Evolutionary conservation across 2,113 vertebrate genomes (phyloP).

Genomic region (Phyllopteryx taeniolatus): DNA sequence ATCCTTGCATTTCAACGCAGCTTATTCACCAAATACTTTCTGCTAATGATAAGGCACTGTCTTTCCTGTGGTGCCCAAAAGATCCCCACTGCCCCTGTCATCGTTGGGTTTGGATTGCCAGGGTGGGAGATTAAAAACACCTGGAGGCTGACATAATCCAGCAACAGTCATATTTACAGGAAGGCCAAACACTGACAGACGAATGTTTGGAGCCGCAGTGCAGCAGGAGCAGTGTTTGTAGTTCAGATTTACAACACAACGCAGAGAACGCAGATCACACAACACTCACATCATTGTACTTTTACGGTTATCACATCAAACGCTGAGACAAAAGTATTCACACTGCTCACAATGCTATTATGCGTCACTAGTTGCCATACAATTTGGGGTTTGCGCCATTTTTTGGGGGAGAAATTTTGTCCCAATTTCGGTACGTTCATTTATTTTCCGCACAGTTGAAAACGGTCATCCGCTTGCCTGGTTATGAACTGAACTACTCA

Average conservation of each 20-base stretch:
- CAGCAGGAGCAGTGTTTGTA: conserved; percentile 35
- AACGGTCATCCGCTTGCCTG: no score
- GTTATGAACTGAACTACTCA: no score
- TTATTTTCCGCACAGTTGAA: no score
- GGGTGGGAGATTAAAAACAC: conserved; percentile 45
- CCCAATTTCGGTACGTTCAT: no score
- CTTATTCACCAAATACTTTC: conserved; percentile 31
- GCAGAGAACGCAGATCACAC: conserved; percentile 1
- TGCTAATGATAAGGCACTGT: conserved; percentile 51
- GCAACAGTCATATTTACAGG: conserved; percentile 32
- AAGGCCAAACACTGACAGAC: conserved; percentile 49
- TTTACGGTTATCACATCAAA: conserved; percentile 18
- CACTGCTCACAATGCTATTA: no score
- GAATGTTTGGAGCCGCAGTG: conserved; percentile 41
- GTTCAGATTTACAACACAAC: conserved; percentile 26
- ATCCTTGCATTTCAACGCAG: conserved; percentile 21
- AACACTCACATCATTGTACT: not conserved
- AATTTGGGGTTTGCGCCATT: no score
- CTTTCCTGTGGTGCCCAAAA: conserved; percentile 51
- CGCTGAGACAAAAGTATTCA: not conserved
- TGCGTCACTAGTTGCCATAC: no score
- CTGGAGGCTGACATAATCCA: conserved; percentile 45
- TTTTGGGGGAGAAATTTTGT: no score
- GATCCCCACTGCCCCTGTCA: conserved; percentile 55
- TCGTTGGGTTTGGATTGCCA: conserved; percentile 31